Conservation (phyloP, 2,888 invertebrate species). For the Rhyacophila evoluta region DNA sequence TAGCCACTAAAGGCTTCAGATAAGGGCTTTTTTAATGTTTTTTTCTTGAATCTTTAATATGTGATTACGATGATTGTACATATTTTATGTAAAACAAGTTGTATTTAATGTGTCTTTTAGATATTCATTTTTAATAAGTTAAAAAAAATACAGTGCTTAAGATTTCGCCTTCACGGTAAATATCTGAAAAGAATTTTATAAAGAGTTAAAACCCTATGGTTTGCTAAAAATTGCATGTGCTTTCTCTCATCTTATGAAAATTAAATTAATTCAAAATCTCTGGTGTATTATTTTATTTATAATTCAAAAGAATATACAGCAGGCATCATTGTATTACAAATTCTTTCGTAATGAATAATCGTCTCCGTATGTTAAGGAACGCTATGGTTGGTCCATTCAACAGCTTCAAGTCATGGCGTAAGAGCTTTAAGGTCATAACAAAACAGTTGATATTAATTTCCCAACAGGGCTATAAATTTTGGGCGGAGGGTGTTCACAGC, state of each 20-base stretch:
- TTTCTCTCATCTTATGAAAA: not conserved
- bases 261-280: conserved; percentile 7
- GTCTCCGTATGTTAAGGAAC: conserved; percentile 49
- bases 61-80: too few relatives aligned
- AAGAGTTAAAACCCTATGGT: too few relatives aligned
- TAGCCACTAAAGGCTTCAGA: too few relatives aligned
- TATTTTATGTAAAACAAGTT: too few relatives aligned
- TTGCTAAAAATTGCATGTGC: too few relatives aligned
- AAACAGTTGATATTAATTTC: conserved; percentile 69
- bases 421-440: conserved; percentile 55
- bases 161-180: too few relatives aligned
- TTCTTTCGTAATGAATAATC: conserved; percentile 51
- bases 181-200: too few relatives aligned
- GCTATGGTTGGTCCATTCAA: conserved; percentile 52
- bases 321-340: conserved; percentile 23
- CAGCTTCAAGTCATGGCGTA: conserved; percentile 49
- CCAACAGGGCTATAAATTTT: conserved; percentile 67
- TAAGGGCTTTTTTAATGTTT: too few relatives aligned
- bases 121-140: too few relatives aligned
- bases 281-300: not conserved
- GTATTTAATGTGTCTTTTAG: too few relatives aligned
- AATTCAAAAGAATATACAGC: conserved; percentile 18
- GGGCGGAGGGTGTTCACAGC: conserved; percentile 57
- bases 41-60: too few relatives aligned
- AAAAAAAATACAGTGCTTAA: too few relatives aligned